A percentile compares a stretch with the other conserved stretches of the same genome.
These are phyloP conservation scores for Danionella dracula DNA, from an alignment of 2,797 vertebrate species.

Conservation along the genomic window DNA sequence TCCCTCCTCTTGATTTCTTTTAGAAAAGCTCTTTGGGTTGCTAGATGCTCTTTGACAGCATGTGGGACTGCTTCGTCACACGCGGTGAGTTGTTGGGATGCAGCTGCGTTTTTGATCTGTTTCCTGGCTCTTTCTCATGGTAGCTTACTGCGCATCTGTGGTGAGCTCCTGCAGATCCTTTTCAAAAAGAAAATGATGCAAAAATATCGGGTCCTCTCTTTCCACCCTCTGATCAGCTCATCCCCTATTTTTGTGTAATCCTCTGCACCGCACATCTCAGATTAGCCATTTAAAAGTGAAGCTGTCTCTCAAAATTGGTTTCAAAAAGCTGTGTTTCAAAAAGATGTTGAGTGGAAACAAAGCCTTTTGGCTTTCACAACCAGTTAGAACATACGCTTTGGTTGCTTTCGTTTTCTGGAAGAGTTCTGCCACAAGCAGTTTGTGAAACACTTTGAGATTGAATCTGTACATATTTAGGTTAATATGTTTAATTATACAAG, in stretches of 20 bases:
- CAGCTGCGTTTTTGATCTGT: constrained; percentile 5
- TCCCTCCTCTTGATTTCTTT: neutral
- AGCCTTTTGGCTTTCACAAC: too few relatives aligned
- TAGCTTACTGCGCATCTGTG: neutral
- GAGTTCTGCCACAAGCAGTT: too few relatives aligned
- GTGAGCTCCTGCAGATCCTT: neutral
- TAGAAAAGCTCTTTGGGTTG: neutral
- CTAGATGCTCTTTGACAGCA: constrained; percentile 14
- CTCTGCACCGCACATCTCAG: constrained; percentile 13
- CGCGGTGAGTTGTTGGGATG: constrained; percentile 13
- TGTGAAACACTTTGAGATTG: too few relatives aligned
- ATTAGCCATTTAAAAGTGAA: constrained; percentile 17
- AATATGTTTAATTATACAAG: too few relatives aligned
- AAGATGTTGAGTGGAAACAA: too few relatives aligned
- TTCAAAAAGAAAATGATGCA: neutral
- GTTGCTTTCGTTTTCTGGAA: too few relatives aligned
- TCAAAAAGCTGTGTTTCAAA: too few relatives aligned
- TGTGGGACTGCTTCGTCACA: constrained; percentile 16
- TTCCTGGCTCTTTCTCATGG: neutral
- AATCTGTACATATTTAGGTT: too few relatives aligned
- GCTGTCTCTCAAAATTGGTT: too few relatives aligned
- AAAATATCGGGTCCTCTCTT: constrained; percentile 3
- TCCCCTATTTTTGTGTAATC: constrained; percentile 11
- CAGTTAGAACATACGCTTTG: too few relatives aligned
- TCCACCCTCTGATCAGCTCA: neutral